Evolutionary conservation across 1,140 invertebrate genomes (phyloP).

Genomic region (Pseudomyrmex concolor): DNA sequence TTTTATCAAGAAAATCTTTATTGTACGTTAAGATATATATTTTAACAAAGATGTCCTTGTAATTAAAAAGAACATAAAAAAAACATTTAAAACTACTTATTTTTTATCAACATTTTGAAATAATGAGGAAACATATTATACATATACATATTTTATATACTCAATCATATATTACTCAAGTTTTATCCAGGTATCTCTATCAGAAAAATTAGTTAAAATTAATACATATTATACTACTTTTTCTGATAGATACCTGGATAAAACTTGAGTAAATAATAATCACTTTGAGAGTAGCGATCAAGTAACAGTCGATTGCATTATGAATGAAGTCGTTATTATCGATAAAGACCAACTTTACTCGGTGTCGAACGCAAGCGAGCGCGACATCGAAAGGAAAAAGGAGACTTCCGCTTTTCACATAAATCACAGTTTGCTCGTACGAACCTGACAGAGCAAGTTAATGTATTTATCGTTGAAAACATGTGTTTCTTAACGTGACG

Average conservation of each 20-base stretch:
- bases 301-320: conserved; percentile 22
- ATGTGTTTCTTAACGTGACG: conserved; percentile 30
- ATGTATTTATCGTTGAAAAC: conserved; percentile 39
- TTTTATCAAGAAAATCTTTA: no score
- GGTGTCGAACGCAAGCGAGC: conserved; percentile 28
- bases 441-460: conserved; percentile 19
- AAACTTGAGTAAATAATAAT: conserved; percentile 29
- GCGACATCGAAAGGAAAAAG: conserved; percentile 52
- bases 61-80: no score
- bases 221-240: no score
- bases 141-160: no score
- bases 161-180: no score
- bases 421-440: conserved; percentile 52
- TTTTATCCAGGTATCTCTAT: no score
- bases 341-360: conserved; percentile 32
- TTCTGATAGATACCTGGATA: not conserved
- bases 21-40: no score
- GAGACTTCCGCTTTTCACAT: conserved; percentile 59
- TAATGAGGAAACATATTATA: not conserved
- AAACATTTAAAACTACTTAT: no score
- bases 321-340: conserved; percentile 33
- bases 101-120: no score
- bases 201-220: no score
- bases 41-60: no score
- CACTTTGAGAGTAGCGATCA: conserved; percentile 27